phyloP scores from a whole-genome alignment of 1,140 invertebrate genomes.

The Hyphantria cunea region DNA sequence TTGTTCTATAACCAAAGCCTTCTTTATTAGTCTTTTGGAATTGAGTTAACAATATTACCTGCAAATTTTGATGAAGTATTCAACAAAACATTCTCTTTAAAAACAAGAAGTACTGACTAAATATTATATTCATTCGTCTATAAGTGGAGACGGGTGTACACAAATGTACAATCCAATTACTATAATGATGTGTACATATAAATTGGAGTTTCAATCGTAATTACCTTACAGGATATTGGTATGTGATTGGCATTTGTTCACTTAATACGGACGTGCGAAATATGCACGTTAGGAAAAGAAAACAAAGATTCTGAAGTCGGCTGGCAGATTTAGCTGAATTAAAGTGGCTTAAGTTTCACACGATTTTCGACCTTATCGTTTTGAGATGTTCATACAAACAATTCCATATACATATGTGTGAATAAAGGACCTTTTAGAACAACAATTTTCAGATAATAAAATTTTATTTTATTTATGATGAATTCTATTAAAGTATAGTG shows the following conservation, averaged over 20 bases:
- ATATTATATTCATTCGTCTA: no score
- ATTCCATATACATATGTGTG: not conserved
- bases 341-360: conserved; percentile 1
- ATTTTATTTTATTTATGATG: no score
- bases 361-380: not conserved
- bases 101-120: no score
- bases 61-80: no score
- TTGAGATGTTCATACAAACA: not conserved
- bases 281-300: conserved; percentile 38
- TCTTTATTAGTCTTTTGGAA: no score
- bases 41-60: no score
- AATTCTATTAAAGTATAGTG: no score
- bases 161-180: not conserved
- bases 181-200: conserved; percentile 3
- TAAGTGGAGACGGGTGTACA: not conserved
- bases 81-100: no score
- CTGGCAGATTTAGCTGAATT: conserved; percentile 32
- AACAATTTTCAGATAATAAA: no score
- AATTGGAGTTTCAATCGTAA: conserved; percentile 37
- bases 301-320: conserved; percentile 30
- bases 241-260: conserved; percentile 36
- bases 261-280: conserved; percentile 48
- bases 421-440: no score
- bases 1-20: no score
- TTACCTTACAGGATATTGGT: conserved; percentile 39